Evolutionary conservation across 2,888 invertebrate genomes (phyloP), one percentile per base, ranked within the genome.

Genomic region (Drosophila longiperda): DNA sequence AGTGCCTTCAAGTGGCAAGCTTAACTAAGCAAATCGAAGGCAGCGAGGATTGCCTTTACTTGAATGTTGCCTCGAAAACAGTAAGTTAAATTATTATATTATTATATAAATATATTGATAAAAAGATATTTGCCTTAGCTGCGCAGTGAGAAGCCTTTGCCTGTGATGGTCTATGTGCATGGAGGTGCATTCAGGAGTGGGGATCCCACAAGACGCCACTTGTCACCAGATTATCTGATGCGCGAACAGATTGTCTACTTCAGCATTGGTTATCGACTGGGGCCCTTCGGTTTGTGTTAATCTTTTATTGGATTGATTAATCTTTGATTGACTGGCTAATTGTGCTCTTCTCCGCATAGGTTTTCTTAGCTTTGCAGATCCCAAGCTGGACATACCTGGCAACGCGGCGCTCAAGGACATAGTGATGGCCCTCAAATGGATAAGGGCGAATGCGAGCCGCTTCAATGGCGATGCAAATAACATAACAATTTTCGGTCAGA

Each of bases 361-460:
- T n/a, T 94, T 94, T 67, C 71, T 94, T 20, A 92, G 92, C 67
- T 87, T 94, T 3, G 85, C 92, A 36, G 94, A 94, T 82, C 88
- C 92, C 2, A 76, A 87, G 0, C 67, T 94, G 2, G 91, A 92
- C 3, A 91, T 94, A 6, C 94, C 94, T 2, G 94, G 94, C 0
- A 94, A 94, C 80, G 94, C 94, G 3, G 94, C 92, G 0, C 85
- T 94, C 0, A 94, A 94, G 85, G 94, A 94, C 78, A 91, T 93
- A 84, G 84, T 94, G 1, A 70, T 93, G 62, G 94, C 93, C 0
- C 83, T 94, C 29, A 91, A 92, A 77, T 94, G 94, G 94, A 90
- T 94, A 2, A 92, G 93, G 68, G 87, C 89, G 4, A 94, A 94
- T 80, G 92, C 93, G 23, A 34, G 69, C 7, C 77, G 86, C 40